Conservation (phyloP, 1,140 invertebrate genomes). For the Nephotettix cincticeps region DNA sequence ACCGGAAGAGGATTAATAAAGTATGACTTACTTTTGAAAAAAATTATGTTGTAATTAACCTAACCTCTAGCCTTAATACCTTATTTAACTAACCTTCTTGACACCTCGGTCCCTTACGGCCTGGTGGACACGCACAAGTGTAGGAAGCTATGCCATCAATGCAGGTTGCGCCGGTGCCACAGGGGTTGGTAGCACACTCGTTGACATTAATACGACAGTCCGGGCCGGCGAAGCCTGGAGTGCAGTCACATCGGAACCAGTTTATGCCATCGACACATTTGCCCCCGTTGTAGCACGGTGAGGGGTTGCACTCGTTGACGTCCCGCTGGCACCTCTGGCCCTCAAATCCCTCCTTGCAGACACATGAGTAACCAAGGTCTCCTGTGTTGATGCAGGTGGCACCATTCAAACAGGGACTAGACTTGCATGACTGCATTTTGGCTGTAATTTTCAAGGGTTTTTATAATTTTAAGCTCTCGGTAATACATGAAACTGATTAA, state of each 20-base stretch:
- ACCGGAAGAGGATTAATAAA: no score
- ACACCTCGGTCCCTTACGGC: constrained; percentile 69
- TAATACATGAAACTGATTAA: no score
- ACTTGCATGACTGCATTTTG: constrained; percentile 68
- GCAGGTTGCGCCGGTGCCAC: constrained; percentile 81
- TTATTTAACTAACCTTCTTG: constrained; percentile 56
- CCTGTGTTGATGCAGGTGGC: constrained; percentile 72
- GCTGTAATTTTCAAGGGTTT: constrained; percentile 41
- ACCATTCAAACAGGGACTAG: constrained; percentile 69
- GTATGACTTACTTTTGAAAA: no score
- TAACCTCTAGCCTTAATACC: no score
- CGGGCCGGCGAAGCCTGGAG: constrained; percentile 68
- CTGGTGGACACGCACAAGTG: constrained; percentile 77
- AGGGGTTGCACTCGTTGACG: constrained; percentile 61
- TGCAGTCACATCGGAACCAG: constrained; percentile 75
- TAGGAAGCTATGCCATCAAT: constrained; percentile 73
- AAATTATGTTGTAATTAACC: no score
- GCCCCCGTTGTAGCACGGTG: constrained; percentile 74
- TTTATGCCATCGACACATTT: constrained; percentile 78
- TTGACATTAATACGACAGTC: constrained; percentile 76
- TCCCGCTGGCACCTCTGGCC: constrained; percentile 63
- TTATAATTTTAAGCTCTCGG: background rate
- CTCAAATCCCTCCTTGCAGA: constrained; percentile 65
- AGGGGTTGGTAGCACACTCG: constrained; percentile 77
- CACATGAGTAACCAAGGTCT: constrained; percentile 62